Conservation (phyloP, 1,140 invertebrate genomes). For the Leptinotarsa texana region DNA sequence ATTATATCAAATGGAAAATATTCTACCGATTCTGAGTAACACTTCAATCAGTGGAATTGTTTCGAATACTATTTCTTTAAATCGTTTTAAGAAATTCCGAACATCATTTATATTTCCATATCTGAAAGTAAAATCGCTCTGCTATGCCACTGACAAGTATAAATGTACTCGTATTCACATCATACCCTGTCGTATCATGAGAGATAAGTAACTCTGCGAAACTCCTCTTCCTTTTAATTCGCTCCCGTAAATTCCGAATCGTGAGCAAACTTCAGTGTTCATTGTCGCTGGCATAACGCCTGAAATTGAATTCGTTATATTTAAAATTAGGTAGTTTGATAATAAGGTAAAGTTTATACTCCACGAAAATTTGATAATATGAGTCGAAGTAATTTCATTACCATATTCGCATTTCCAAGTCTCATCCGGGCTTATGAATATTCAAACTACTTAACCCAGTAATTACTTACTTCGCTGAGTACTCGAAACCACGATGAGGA, state of each 20-base stretch:
- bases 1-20: no score
- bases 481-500: constrained; percentile 38
- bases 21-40: no score
- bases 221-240: neutral
- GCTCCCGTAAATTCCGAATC: neutral
- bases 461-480: constrained; percentile 39
- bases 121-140: neutral
- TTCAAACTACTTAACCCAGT: constrained; percentile 48
- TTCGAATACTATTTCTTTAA: no score
- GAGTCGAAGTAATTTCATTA: constrained; percentile 50
- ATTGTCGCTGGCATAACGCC: constrained; percentile 25
- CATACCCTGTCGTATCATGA: neutral
- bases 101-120: no score
- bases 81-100: no score
- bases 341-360: constrained; percentile 46
- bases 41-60: no score
- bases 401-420: constrained; percentile 46
- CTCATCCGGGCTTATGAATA: constrained; percentile 47
- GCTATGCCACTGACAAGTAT: neutral
- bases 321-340: constrained; percentile 43
- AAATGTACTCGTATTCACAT: constrained; percentile 2
- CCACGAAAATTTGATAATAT: constrained; percentile 49
- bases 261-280: constrained; percentile 21
- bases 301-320: constrained; percentile 37
- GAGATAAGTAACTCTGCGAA: neutral